phyloP scores from a whole-genome alignment of 2,113 vertebrate species.

The Pachypanchax playfairii region DNA sequence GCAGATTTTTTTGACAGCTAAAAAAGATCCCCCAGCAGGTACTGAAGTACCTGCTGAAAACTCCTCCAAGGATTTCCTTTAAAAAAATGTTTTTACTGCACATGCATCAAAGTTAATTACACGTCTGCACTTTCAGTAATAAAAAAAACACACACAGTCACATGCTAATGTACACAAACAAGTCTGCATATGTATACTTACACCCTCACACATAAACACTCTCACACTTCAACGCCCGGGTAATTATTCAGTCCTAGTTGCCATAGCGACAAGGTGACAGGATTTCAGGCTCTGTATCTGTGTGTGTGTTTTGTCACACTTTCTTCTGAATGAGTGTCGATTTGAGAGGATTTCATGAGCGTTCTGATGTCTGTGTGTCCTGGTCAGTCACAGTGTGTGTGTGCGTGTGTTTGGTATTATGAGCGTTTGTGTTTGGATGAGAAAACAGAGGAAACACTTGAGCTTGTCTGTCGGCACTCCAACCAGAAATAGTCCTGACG shows the following conservation, averaged over 20 bases:
- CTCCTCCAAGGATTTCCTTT: slow-evolving; percentile 10
- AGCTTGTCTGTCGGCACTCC: slow-evolving; percentile 63
- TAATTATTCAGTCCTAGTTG: slow-evolving; percentile 55
- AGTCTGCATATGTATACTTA: slow-evolving; percentile 4
- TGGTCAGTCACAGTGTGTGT: background rate
- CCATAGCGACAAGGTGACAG: slow-evolving; percentile 68
- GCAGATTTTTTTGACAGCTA: background rate
- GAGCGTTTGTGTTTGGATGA: slow-evolving; percentile 14
- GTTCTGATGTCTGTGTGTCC: slow-evolving; percentile 10
- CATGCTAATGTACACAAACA: slow-evolving; percentile 36
- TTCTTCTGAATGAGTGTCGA: slow-evolving; percentile 50
- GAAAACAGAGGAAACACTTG: slow-evolving; percentile 63
- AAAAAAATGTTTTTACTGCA: slow-evolving; percentile 12
- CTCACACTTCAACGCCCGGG: slow-evolving; percentile 26
- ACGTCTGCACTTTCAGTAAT: slow-evolving; percentile 13
- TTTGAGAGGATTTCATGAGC: slow-evolving; percentile 51
- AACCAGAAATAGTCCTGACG: slow-evolving; percentile 69
- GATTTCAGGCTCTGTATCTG: slow-evolving; percentile 40
- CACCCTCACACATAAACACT: slow-evolving; percentile 31
- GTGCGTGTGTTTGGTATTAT: slow-evolving; percentile 1
- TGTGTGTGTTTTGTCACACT: slow-evolving; percentile 48
- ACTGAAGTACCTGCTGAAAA: slow-evolving; percentile 10
- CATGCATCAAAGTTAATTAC: slow-evolving; percentile 35
- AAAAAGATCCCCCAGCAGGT: background rate
- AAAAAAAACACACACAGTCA: slow-evolving; percentile 23